These are phyloP conservation scores for Scelioninae gen. 2 DNA, from an alignment of 2,888 invertebrate genomes.

Conservation along the genomic window DNA sequence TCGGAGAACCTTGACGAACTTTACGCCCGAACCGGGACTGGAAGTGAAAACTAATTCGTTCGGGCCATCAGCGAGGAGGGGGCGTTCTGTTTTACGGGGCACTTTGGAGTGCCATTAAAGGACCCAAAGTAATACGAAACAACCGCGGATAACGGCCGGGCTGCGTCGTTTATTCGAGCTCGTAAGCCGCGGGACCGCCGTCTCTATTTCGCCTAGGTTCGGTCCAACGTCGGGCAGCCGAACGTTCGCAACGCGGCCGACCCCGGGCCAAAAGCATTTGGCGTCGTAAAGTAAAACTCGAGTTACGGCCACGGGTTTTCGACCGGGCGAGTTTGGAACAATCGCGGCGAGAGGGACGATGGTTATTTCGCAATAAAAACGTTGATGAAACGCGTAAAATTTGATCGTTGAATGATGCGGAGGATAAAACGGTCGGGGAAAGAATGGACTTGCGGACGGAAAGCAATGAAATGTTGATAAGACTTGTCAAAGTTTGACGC, in stretches of 20 bases:
- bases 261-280: constrained; percentile 61
- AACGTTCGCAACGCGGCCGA: constrained; percentile 7
- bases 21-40: constrained; percentile 21
- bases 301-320: constrained; percentile 44
- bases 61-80: constrained; percentile 42
- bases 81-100: constrained; percentile 70
- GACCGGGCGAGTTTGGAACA: constrained; percentile 38
- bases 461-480: too few species aligned
- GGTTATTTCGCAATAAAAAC: constrained; percentile 67
- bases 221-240: constrained; percentile 1
- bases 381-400: constrained; percentile 54
- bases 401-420: constrained; percentile 44
- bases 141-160: constrained; percentile 65
- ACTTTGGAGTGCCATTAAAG: constrained; percentile 71
- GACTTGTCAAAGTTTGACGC: too few species aligned
- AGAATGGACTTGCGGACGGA: constrained; percentile 34
- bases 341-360: constrained; percentile 56
- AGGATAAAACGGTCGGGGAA: constrained; percentile 46
- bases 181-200: constrained; percentile 72
- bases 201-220: constrained; percentile 40
- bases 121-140: constrained; percentile 72
- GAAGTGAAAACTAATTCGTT: constrained; percentile 61
- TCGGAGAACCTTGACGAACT: too few species aligned
- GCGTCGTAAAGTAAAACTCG: constrained; percentile 66
- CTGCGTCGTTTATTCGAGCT: constrained; percentile 71